Evolutionary conservation across 2,113 vertebrate species (phyloP).

Genomic region (Todiramphus saurophagus): DNA sequence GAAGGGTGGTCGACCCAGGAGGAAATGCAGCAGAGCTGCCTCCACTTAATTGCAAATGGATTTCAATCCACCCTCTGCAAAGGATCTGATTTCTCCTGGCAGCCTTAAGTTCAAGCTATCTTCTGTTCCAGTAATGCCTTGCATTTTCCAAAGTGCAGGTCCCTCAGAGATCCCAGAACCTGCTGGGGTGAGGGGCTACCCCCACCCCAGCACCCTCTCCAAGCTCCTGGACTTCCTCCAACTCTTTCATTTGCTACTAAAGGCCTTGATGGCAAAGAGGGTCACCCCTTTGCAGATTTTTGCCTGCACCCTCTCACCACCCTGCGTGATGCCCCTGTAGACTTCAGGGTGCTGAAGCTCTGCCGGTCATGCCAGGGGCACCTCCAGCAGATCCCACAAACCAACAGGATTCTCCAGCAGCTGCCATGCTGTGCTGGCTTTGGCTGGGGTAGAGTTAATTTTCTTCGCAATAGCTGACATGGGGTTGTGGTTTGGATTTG

Average conservation of each 20-base stretch:
- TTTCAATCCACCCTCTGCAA: not conserved
- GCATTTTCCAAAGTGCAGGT: not conserved
- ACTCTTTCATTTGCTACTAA: not conserved
- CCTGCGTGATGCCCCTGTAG: fast-evolving
- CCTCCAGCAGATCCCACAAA: not conserved
- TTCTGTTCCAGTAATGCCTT: not conserved
- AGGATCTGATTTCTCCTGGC: slow-evolving; percentile 24
- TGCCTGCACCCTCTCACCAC: not conserved
- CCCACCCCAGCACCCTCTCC: not conserved
- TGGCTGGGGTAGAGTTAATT: not conserved
- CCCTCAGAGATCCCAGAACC: not conserved
- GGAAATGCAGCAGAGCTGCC: not conserved
- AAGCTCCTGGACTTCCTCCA: not conserved
- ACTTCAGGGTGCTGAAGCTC: not conserved
- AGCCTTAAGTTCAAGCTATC: not conserved
- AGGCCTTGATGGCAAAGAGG: not conserved
- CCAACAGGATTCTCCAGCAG: fast-evolving
- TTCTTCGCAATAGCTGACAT: not conserved
- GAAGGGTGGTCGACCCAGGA: fast-evolving
- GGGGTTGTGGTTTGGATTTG: not conserved
- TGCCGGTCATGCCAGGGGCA: not conserved
- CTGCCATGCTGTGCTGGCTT: not conserved
- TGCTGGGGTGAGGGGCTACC: not conserved
- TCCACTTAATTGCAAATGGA: not conserved
- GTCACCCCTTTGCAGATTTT: not conserved